A percentile compares a stretch with the other conserved stretches of the same genome.
These are phyloP conservation scores for Tenthredo scrophulariae DNA, from an alignment of 2,888 invertebrate species.

Conservation along the genomic window DNA sequence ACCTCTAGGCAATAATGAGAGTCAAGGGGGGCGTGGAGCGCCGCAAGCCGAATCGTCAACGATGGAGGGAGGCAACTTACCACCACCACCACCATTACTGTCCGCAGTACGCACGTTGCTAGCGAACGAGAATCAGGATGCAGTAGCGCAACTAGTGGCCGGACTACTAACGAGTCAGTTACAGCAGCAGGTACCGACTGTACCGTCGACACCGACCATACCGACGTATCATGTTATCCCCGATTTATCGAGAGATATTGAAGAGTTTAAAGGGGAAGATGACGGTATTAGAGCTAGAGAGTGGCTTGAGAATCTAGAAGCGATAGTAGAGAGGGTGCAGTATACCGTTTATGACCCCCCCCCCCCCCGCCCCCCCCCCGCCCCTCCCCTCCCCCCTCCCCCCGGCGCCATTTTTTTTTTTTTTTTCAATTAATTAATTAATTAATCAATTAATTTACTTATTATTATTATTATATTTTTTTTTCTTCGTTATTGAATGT, in stretches of 20 bases:
- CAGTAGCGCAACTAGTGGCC: not conserved
- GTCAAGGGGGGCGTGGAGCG: too few species aligned
- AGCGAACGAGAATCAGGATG: not conserved
- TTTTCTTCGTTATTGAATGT: too few species aligned
- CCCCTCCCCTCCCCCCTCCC: too few species aligned
- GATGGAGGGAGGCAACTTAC: not conserved
- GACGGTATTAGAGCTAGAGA: conserved; percentile 47
- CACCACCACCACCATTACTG: not conserved
- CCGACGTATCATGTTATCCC: not conserved
- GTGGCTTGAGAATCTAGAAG: conserved; percentile 49
- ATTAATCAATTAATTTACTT: too few species aligned
- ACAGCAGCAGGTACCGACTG: not conserved
- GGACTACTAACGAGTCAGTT: not conserved
- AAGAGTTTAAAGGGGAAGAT: conserved; percentile 45
- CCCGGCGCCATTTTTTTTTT: too few species aligned
- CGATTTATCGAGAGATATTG: conserved; percentile 27
- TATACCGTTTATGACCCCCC: too few species aligned
- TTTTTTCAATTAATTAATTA: too few species aligned
- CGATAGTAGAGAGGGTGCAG: too few species aligned
- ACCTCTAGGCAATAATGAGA: too few species aligned
- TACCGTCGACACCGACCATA: not conserved
- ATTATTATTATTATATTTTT: too few species aligned
- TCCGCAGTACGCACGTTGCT: not conserved
- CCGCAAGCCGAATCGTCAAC: not conserved
- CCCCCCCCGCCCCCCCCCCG: too few species aligned